Evolutionary conservation across 2,797 vertebrate species (phyloP).

Genomic region (Discoglossus pictus): DNA sequence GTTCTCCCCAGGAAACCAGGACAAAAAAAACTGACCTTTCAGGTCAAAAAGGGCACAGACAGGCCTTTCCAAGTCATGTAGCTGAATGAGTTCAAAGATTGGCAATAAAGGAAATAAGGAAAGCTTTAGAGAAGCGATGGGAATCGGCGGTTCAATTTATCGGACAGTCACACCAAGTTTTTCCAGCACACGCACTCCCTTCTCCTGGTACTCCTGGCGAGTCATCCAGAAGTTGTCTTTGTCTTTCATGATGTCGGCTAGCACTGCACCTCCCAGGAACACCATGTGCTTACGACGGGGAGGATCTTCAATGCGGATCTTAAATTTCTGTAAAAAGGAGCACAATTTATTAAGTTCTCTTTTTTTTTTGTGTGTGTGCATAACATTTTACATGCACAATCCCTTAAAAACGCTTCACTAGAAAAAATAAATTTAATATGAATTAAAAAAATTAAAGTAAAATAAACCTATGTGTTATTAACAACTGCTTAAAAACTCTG

Average conservation of each 20-base stretch:
- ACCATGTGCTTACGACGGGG: conserved; percentile 98
- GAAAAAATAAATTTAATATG: too few species aligned
- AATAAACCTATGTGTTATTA: too few species aligned
- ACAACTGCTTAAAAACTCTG: too few species aligned
- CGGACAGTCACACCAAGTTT: conserved; percentile 98
- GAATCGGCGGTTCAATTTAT: conserved; percentile 73
- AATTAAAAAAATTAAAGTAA: too few species aligned
- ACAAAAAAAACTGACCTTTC: conserved; percentile 67
- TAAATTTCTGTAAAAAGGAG: conserved; percentile 72
- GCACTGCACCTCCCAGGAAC: conserved; percentile 93
- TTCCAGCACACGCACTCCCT: conserved; percentile 94
- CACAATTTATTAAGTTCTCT: neutral
- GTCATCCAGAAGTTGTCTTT: conserved; percentile 99
- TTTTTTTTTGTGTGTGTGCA: too few species aligned
- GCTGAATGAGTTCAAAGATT: conserved; percentile 73
- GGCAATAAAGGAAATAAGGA: conserved; percentile 68
- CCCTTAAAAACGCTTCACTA: too few species aligned
- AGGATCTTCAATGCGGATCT: conserved; percentile 75
- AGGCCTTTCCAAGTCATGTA: conserved; percentile 67
- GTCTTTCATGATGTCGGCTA: conserved; percentile 99
- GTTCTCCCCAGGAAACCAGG: conserved; percentile 66
- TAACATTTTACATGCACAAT: too few species aligned
- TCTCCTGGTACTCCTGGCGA: conserved; percentile 95
- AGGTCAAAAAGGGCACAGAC: conserved; percentile 67
- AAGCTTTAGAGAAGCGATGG: conserved; percentile 62